Percentiles rank a stretch among this genome's conserved stretches.
Conservation (phyloP, 2,888 invertebrate genomes). For the Papilio gigon region DNA sequence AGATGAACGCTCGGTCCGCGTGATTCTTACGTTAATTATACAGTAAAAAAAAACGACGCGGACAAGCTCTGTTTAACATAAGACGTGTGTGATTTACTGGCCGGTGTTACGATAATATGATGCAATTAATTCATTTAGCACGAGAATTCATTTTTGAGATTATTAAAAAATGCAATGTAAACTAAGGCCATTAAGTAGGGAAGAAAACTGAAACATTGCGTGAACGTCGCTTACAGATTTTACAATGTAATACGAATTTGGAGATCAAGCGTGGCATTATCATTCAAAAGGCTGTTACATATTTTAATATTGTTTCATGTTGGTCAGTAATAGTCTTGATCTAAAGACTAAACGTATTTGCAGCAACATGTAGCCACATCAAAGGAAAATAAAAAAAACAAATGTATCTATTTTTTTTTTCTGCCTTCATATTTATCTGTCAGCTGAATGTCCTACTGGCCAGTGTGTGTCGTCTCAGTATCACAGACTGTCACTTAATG, state of each 20-base stretch:
- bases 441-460: conserved; percentile 9
- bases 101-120: conserved; percentile 17
- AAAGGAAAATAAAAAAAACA: neutral
- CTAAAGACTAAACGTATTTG: neutral
- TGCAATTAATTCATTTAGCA: conserved; percentile 22
- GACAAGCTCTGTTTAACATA: conserved; percentile 35
- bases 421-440: conserved; percentile 20
- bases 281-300: too few species aligned
- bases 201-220: too few species aligned
- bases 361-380: neutral
- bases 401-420: neutral
- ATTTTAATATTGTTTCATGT: too few species aligned
- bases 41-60: conserved; percentile 17
- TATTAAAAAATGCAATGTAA: neutral
- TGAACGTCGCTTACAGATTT: too few species aligned
- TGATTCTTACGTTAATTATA: conserved; percentile 21
- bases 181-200: too few species aligned
- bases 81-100: conserved; percentile 17
- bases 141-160: conserved; percentile 9
- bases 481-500: conserved; percentile 24
- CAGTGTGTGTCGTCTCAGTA: neutral
- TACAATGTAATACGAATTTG: too few species aligned
- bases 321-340: too few species aligned
- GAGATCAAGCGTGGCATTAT: too few species aligned
- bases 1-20: conserved; percentile 3